A percentile compares a stretch with the other conserved stretches of the same genome.
Conservation (phyloP, 64 coral and sea anemone genomes). For the Catalaphyllia jardinei region DNA sequence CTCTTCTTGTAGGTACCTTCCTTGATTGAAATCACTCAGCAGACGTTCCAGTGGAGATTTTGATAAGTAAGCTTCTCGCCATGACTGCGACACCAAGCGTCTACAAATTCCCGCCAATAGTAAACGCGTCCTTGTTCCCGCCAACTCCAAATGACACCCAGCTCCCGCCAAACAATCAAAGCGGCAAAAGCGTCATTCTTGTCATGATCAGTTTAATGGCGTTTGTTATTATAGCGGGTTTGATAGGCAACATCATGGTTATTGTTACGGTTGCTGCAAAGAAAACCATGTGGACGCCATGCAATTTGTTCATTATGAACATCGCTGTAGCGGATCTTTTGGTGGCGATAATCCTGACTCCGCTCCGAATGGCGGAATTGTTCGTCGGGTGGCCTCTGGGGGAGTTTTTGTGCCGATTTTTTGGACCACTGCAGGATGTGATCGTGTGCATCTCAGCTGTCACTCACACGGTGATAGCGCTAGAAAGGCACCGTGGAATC, state of each 20-base stretch:
- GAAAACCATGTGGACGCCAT: constrained; percentile 65
- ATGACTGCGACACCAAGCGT: background rate
- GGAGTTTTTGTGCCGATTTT: constrained; percentile 46
- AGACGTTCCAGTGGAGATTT: no score
- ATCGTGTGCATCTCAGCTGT: constrained; percentile 81
- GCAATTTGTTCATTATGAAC: constrained; percentile 84
- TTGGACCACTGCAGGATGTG: constrained; percentile 76
- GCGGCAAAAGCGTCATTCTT: background rate
- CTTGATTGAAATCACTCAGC: no score
- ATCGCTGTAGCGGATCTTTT: constrained; percentile 76
- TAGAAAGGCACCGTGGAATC: constrained; percentile 81
- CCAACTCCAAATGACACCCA: background rate
- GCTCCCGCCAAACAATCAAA: background rate
- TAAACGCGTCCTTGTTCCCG: background rate
- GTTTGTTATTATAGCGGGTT: constrained; percentile 54
- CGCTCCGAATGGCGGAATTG: constrained; percentile 43
- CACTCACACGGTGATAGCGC: constrained; percentile 72
- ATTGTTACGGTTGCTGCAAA: constrained; percentile 64
- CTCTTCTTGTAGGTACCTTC: no score
- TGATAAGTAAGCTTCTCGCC: background rate
- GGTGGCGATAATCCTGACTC: constrained; percentile 53
- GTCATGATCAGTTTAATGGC: constrained; percentile 12
- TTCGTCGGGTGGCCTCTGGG: constrained; percentile 85
- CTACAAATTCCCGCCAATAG: background rate
- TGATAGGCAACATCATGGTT: constrained; percentile 67